Evolutionary conservation across 2,888 invertebrate species (phyloP), one percentile per base, ranked within the genome.

Genomic region (Agonopterix alstromeriana): DNA sequence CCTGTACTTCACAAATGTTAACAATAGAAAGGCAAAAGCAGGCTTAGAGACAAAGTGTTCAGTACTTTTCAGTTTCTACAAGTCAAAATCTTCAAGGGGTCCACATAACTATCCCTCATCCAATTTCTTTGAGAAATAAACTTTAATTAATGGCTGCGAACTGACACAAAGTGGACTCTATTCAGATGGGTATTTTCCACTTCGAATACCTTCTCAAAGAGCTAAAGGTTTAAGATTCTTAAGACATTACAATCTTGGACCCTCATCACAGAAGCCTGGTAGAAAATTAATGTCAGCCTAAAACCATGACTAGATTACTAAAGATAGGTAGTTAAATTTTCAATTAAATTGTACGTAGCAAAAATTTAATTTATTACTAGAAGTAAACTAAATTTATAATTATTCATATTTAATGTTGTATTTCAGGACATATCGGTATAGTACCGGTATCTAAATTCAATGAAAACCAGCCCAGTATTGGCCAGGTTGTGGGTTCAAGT

Each of bases 211-310:
- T 50, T 50, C 36, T 47, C 36, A 12, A 10, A 35, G 17, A 8
- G 36, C 17, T 36, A 45, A 45, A 48, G 43, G 50, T 47, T 50
- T 51, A 52, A 53, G 51, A 60, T 56, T 56, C 54, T 50, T 50
- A 46, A 50, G 54, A 50, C 54, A 48, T 42, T 55, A 49, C 57
- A 53, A 55, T 58, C 57, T 52, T 52, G 44, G 48, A 58, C 60
- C 58, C 55, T 62, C 56, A 59, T 61, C 63, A 62, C 49, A 45
- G 42, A 35, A 10, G 35, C 10, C 35, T 43, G 52, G 52, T 48
- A 51, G 51, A 56, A 55, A 69, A 69, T 69, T 60, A 60, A 58
- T 59, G 61, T 63, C 58, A 51, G 49, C 44, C 50, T 47, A 50
- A 49, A 44, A 46, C 46, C 54, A 49, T 48, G 49, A 58, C 57